Conservation (phyloP, 2,888 invertebrate genomes). For the Limnephilus lunatus region DNA sequence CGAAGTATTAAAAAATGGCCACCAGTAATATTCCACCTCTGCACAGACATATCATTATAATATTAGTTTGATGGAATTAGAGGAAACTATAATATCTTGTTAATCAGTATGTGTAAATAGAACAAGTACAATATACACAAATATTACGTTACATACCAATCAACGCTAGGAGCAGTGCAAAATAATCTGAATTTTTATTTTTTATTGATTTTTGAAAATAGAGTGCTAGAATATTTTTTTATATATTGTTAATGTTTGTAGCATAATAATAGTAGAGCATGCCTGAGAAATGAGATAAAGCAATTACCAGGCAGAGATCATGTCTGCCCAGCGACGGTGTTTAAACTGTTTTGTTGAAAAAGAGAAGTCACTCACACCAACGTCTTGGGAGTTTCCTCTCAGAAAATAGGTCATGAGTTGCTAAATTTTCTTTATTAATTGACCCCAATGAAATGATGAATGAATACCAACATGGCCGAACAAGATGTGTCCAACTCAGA, state of each 20-base stretch:
- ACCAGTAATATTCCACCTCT: too few species aligned
- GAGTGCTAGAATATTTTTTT: too few species aligned
- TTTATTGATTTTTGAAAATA: too few species aligned
- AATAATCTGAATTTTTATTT: background rate
- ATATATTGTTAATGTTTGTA: too few species aligned
- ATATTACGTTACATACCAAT: too few species aligned
- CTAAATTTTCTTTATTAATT: slow-evolving; percentile 43
- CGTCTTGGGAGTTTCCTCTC: background rate
- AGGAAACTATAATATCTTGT: too few species aligned
- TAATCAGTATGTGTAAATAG: too few species aligned
- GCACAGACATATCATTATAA: too few species aligned
- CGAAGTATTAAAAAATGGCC: too few species aligned
- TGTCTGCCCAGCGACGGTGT: background rate
- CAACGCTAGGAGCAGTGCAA: background rate
- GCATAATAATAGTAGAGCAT: background rate
- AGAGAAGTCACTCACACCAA: background rate
- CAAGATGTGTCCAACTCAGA: background rate
- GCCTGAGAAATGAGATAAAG: slow-evolving; percentile 2
- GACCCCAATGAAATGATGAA: slow-evolving; percentile 38
- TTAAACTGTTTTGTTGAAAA: background rate
- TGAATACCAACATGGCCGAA: background rate
- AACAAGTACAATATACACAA: too few species aligned
- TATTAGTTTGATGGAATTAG: too few species aligned
- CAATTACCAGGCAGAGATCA: background rate
- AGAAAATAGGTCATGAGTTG: slow-evolving; percentile 28